Percentiles rank a stretch among this genome's conserved stretches.
Evolutionary conservation across 2,888 invertebrate species (phyloP).

Genomic region (Tiliacea citrago): DNA sequence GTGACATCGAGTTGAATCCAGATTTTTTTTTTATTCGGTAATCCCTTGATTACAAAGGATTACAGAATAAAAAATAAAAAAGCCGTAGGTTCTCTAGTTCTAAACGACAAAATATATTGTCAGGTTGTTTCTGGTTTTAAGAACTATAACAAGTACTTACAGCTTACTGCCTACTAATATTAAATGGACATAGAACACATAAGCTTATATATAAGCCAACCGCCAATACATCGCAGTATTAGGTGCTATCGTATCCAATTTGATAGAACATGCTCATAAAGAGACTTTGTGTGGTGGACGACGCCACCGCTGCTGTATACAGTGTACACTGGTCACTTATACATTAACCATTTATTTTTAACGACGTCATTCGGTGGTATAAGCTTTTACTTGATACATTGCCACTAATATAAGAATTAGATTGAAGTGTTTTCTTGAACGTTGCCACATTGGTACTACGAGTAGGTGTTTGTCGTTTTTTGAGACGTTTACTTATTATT

Average conservation of each 20-base stretch:
- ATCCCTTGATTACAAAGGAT: too few relatives aligned
- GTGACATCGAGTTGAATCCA: too few relatives aligned
- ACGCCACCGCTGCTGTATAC: background rate
- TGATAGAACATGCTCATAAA: conserved; percentile 55
- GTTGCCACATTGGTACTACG: background rate
- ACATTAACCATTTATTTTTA: conserved; percentile 27
- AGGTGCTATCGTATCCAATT: conserved; percentile 37
- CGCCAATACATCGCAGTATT: conserved; percentile 11
- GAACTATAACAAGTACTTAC: too few relatives aligned
- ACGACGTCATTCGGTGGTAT: conserved; percentile 17
- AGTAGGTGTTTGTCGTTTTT: background rate
- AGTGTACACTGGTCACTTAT: background rate
- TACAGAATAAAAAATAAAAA: too few relatives aligned
- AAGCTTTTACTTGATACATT: conserved; percentile 9
- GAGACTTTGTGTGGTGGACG: conserved; percentile 25
- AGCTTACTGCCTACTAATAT: too few relatives aligned
- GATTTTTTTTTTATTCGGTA: too few relatives aligned
- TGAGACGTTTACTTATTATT: background rate
- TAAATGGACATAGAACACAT: background rate
- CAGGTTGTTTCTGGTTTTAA: too few relatives aligned
- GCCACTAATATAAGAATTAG: background rate
- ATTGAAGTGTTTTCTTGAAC: background rate
- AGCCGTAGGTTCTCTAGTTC: too few relatives aligned
- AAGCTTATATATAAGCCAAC: conserved; percentile 14
- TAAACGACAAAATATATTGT: too few relatives aligned